Evolutionary conservation across 2,888 invertebrate genomes (phyloP).

Genomic region (Drosophila ustulata): DNA sequence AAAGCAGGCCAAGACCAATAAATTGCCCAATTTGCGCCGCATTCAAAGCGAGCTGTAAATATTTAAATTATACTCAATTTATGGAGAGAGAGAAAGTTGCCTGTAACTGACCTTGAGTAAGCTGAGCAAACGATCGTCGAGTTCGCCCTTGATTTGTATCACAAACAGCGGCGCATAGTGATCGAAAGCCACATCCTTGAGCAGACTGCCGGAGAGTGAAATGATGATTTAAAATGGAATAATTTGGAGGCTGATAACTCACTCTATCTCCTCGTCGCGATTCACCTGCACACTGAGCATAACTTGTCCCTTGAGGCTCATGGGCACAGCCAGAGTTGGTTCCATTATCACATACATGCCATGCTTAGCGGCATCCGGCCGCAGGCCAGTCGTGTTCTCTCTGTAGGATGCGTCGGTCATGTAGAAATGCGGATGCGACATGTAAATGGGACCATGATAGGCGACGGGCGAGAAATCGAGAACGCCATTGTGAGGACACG

Average conservation of each 20-base stretch:
- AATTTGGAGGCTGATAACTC: conserved; percentile 76
- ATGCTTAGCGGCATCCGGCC: conserved; percentile 88
- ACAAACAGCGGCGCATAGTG: conserved; percentile 75
- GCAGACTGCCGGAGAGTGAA: too few species aligned
- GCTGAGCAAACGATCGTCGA: conserved; percentile 53
- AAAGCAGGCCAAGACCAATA: conserved; percentile 65
- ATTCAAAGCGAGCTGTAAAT: conserved; percentile 63
- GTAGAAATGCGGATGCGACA: conserved; percentile 93
- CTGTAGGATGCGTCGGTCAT: conserved; percentile 89
- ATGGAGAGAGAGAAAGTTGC: neutral
- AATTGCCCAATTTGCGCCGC: conserved; percentile 67
- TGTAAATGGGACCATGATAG: conserved; percentile 91
- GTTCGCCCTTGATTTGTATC: conserved; percentile 45
- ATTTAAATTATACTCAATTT: neutral
- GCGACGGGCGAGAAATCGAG: conserved; percentile 90
- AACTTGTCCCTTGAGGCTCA: conserved; percentile 89
- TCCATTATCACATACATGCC: conserved; percentile 89
- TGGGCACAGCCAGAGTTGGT: conserved; percentile 91
- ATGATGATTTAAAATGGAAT: too few species aligned
- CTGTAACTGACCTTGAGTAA: conserved; percentile 63
- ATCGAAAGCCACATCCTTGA: conserved; percentile 65
- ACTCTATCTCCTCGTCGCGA: conserved; percentile 86
- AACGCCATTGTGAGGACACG: conserved; percentile 87
- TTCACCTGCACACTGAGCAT: conserved; percentile 89
- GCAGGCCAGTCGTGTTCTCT: conserved; percentile 88